Conservation (phyloP, 1,140 invertebrate genomes). For the Apis cerana region DNA sequence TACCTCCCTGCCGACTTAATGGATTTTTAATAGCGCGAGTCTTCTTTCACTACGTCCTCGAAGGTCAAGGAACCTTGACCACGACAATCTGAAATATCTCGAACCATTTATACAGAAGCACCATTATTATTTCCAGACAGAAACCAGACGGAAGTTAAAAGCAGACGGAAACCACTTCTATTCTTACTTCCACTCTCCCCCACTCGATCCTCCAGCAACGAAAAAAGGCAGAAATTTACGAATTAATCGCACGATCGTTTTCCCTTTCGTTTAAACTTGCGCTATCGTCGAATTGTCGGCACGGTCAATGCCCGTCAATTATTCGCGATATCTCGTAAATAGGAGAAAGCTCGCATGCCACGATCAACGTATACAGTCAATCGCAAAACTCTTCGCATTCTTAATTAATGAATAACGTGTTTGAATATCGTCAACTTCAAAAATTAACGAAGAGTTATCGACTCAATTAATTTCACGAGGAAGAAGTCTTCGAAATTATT, state of each 20-base stretch:
- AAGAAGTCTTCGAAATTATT: no score
- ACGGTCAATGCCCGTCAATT: conserved; percentile 7
- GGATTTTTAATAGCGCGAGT: neutral
- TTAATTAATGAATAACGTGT: no score
- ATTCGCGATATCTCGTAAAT: conserved; percentile 13
- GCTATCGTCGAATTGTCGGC: neutral
- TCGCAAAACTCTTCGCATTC: no score
- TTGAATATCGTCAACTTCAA: no score
- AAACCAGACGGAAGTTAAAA: neutral
- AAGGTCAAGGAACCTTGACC: conserved; percentile 1
- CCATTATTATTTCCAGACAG: neutral
- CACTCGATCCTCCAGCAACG: neutral
- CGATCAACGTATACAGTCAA: no score
- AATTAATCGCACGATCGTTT: conserved; percentile 3
- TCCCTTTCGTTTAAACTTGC: conserved; percentile 1
- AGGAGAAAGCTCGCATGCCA: neutral
- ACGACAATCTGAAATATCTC: neutral
- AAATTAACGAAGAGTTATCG: no score
- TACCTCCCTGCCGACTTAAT: neutral
- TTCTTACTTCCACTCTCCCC: neutral
- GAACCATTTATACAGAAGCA: neutral
- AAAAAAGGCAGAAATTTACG: neutral
- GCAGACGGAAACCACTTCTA: neutral
- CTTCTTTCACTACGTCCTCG: neutral
- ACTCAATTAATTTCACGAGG: neutral